These are phyloP conservation scores for Ceratina calcarata DNA, from an alignment of 1,140 invertebrate species.

Conservation along the genomic window DNA sequence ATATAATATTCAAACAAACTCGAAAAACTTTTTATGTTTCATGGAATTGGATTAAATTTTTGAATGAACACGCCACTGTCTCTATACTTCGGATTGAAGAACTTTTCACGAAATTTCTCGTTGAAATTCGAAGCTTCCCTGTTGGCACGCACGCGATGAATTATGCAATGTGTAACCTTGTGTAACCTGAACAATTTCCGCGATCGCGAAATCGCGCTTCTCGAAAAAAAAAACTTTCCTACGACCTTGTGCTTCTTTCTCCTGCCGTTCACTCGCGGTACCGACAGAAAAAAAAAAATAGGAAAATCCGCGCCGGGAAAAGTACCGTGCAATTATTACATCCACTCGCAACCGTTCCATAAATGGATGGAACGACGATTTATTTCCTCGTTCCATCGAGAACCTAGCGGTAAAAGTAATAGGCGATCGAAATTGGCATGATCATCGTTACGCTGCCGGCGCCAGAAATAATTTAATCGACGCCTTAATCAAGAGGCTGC, in stretches of 20 bases:
- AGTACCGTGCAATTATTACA: constrained; percentile 38
- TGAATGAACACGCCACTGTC: too few relatives aligned
- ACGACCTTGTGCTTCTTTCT: constrained; percentile 56
- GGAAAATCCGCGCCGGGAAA: background rate
- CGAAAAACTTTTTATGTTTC: too few relatives aligned
- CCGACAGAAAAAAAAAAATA: background rate
- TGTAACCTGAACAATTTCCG: constrained; percentile 56
- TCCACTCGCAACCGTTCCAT: background rate
- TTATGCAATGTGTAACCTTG: constrained; percentile 54
- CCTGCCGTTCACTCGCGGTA: constrained; percentile 1
- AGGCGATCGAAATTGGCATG: constrained; percentile 1
- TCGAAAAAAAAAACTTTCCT: constrained; percentile 46
- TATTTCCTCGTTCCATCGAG: constrained; percentile 32
- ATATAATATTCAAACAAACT: too few relatives aligned
- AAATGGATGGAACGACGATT: background rate
- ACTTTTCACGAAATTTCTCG: constrained; percentile 46
- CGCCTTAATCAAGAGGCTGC: background rate
- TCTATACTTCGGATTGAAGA: too few relatives aligned
- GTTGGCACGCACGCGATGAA: background rate
- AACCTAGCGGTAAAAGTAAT: constrained; percentile 24
- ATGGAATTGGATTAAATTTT: too few relatives aligned
- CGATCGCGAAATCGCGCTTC: constrained; percentile 35
- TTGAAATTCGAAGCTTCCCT: constrained; percentile 29
- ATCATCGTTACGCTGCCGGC: constrained; percentile 24
- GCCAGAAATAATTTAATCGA: constrained; percentile 11